Conservation (phyloP, 1,140 invertebrate species). For the Dreissena rostriformis region DNA sequence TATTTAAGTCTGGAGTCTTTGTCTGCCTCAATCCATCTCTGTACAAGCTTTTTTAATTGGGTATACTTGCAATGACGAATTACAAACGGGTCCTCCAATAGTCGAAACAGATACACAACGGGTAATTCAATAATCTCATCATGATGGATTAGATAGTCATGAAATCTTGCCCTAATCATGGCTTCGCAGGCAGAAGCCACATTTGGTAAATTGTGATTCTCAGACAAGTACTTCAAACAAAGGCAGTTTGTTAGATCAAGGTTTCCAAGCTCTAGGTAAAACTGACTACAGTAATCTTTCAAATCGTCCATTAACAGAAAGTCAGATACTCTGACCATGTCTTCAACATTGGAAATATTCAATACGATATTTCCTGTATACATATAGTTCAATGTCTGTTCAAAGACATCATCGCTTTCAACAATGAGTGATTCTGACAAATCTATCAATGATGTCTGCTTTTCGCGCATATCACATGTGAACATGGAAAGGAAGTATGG, state of each 20-base stretch:
- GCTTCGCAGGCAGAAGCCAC: constrained; percentile 71
- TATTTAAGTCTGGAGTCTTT: constrained; percentile 60
- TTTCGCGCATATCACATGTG: constrained; percentile 79
- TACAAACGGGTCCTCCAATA: constrained; percentile 73
- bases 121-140: constrained; percentile 80
- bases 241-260: constrained; percentile 77
- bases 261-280: constrained; percentile 77
- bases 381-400: constrained; percentile 91
- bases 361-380: constrained; percentile 89
- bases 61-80: constrained; percentile 75
- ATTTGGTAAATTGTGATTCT: constrained; percentile 76
- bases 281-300: constrained; percentile 78
- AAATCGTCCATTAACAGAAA: constrained; percentile 85
- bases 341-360: constrained; percentile 91
- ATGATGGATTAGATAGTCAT: constrained; percentile 77
- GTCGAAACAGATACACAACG: constrained; percentile 65
- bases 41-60: constrained; percentile 71
- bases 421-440: constrained; percentile 81
- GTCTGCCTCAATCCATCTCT: constrained; percentile 76
- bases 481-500: constrained; percentile 80
- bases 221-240: constrained; percentile 72
- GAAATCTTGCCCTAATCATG: constrained; percentile 77
- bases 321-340: constrained; percentile 81
- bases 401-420: constrained; percentile 86
- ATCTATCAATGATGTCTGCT: constrained; percentile 87